phyloP scores from a whole-genome alignment of 2,113 vertebrate species.

The Epinephelus fuscoguttatus region DNA sequence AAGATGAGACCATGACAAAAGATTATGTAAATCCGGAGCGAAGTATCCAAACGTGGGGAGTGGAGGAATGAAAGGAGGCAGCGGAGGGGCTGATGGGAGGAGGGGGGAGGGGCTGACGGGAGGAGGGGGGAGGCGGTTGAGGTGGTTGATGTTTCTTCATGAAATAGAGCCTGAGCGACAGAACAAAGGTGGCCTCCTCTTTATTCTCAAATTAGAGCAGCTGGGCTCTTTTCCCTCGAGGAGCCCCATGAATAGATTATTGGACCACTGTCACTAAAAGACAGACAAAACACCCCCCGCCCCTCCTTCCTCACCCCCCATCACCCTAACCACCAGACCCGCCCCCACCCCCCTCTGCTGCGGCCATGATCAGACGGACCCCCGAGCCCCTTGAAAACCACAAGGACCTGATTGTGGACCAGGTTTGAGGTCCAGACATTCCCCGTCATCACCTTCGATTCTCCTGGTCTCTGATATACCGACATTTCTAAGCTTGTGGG shows the following conservation, averaged over 20 bases:
- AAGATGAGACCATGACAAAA: not conserved
- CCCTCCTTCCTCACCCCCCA: not conserved
- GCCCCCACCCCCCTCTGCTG: not conserved
- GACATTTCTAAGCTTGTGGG: not conserved
- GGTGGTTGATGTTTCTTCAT: slow-evolving; percentile 62
- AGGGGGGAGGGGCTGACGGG: not conserved
- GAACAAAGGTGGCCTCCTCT: slow-evolving; percentile 87
- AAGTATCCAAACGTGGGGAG: slow-evolving; percentile 2
- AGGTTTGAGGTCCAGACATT: not conserved
- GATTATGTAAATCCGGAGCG: not conserved
- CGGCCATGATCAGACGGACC: not conserved
- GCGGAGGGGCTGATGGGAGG: not conserved
- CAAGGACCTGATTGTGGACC: not conserved
- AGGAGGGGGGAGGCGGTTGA: slow-evolving; percentile 65
- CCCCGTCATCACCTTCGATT: not conserved
- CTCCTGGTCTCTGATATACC: not conserved
- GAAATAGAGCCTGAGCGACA: slow-evolving; percentile 51
- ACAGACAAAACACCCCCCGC: slow-evolving; percentile 33
- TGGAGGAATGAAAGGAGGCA: slow-evolving; percentile 54
- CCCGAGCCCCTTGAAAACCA: not conserved
- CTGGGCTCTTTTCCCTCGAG: slow-evolving; percentile 81
- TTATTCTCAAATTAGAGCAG: slow-evolving; percentile 91
- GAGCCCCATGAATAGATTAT: slow-evolving; percentile 86
- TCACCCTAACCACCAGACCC: not conserved
- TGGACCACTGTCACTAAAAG: slow-evolving; percentile 45